Conservation (phyloP, 2,113 vertebrate genomes). For the Heterocephalus glaber region DNA sequence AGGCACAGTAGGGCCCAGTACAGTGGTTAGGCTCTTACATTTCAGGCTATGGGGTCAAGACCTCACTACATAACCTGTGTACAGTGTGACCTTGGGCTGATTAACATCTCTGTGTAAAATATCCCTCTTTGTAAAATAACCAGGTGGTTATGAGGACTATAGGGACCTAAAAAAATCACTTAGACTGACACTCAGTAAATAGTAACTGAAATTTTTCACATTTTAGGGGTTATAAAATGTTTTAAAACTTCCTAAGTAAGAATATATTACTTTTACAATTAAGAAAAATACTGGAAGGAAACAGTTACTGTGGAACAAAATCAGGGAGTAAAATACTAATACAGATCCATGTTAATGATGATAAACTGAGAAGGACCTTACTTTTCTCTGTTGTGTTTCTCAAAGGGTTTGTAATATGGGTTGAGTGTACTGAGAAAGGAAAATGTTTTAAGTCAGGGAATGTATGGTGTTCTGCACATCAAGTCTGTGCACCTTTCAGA, state of each 20-base stretch:
- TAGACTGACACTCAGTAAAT: neutral
- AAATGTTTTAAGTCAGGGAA: neutral
- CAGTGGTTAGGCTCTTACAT: neutral
- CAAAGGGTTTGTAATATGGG: neutral
- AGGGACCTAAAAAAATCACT: neutral
- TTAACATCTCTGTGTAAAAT: neutral
- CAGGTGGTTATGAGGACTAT: neutral
- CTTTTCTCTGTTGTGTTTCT: neutral
- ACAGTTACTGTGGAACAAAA: neutral
- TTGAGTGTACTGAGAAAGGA: neutral
- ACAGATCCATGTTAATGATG: neutral
- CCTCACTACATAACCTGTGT: neutral
- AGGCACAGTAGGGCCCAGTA: neutral
- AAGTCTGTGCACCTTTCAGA: neutral
- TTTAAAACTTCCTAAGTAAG: neutral
- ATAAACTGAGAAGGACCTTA: neutral
- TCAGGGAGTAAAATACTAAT: neutral
- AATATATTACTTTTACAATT: neutral
- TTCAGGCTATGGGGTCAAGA: neutral
- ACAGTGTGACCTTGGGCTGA: neutral
- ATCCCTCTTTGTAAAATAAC: neutral
- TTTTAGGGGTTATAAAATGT: neutral
- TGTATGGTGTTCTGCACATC: neutral
- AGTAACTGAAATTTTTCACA: neutral
- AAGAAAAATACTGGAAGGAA: neutral